Conservation (phyloP, 2,888 invertebrate genomes). For the Halictus ligatus region DNA sequence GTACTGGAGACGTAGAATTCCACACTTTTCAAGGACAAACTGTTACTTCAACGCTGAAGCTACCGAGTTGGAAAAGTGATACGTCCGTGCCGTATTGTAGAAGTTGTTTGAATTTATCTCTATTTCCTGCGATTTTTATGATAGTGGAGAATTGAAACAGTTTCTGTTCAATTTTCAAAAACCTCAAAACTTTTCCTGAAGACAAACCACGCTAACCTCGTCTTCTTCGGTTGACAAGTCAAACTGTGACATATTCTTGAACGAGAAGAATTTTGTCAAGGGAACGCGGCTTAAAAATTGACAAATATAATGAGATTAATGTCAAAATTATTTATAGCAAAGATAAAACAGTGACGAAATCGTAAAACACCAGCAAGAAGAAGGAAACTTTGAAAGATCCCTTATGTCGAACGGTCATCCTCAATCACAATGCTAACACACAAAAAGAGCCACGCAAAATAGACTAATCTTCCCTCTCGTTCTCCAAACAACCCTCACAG, state of each 20-base stretch:
- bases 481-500: neutral
- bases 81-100: neutral
- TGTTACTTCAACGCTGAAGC: neutral
- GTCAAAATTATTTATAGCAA: neutral
- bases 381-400: neutral
- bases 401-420: neutral
- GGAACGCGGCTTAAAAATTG: neutral
- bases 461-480: neutral
- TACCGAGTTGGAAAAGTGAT: too few relatives aligned
- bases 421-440: neutral
- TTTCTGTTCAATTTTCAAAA: neutral
- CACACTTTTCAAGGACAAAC: neutral
- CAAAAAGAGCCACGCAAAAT: neutral
- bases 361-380: neutral
- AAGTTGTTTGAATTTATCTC: too few relatives aligned
- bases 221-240: neutral
- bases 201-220: too few relatives aligned
- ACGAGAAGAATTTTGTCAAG: neutral
- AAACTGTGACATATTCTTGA: neutral
- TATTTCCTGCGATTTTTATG: neutral
- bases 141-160: too few relatives aligned
- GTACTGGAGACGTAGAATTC: neutral
- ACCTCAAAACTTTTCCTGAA: neutral
- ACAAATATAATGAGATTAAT: neutral
- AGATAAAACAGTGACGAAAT: neutral